Evolutionary conservation across 2,888 invertebrate species (phyloP).

Genomic region (Bombyx huttoni): DNA sequence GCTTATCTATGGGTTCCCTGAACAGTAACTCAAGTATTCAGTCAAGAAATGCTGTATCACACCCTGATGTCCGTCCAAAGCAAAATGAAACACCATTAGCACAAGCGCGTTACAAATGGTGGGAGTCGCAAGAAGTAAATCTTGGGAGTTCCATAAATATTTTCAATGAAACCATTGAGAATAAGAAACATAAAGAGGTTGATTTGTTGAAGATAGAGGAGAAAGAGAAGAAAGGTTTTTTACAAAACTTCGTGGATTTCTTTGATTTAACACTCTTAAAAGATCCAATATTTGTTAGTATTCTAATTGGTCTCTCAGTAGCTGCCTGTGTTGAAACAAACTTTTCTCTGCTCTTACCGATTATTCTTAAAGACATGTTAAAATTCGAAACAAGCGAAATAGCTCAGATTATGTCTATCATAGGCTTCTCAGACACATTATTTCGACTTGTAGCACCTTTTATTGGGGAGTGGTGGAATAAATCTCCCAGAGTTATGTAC

Average conservation of each 20-base stretch:
- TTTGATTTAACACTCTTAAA: conserved; percentile 77
- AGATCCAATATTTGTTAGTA: conserved; percentile 78
- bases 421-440: conserved; percentile 72
- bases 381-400: conserved; percentile 70
- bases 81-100: conserved; percentile 26
- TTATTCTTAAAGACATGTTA: conserved; percentile 76
- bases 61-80: conserved; percentile 49
- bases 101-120: conserved; percentile 62
- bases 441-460: conserved; percentile 77
- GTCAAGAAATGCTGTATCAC: conserved; percentile 50
- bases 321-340: conserved; percentile 80
- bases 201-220: conserved; percentile 14
- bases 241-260: conserved; percentile 53
- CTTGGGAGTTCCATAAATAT: conserved; percentile 75
- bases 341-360: conserved; percentile 76
- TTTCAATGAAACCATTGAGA: conserved; percentile 48
- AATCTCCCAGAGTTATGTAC: conserved; percentile 76
- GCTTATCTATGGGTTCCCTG: conserved; percentile 51
- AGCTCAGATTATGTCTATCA: conserved; percentile 74
- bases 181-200: conserved; percentile 24
- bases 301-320: conserved; percentile 77
- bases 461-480: conserved; percentile 75
- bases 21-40: conserved; percentile 31
- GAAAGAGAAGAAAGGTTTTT: conserved; percentile 23
- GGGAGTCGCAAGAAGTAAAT: conserved; percentile 72